phyloP scores from a whole-genome alignment of 2,113 vertebrate genomes.

The Pontoporia blainvillei region DNA sequence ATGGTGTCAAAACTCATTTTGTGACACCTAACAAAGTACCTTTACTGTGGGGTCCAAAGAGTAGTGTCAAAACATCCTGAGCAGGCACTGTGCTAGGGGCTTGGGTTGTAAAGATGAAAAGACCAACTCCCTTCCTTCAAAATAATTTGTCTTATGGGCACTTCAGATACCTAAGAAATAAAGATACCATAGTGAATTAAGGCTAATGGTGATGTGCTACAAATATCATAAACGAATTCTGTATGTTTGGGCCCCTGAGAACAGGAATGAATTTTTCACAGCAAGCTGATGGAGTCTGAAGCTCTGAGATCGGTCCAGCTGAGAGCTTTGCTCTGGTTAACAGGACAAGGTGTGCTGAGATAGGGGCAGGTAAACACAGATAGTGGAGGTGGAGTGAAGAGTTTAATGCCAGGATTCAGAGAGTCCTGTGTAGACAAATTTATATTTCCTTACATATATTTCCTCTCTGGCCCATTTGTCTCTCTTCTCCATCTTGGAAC shows the following conservation, averaged over 20 bases:
- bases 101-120: not conserved
- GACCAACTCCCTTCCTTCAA: not conserved
- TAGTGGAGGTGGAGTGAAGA: not conserved
- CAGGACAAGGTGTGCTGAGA: not conserved
- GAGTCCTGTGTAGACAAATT: not conserved
- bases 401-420: not conserved
- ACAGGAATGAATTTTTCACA: not conserved
- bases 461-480: not conserved
- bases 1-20: not conserved
- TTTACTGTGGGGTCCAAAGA: not conserved
- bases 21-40: not conserved
- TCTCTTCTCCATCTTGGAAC: not conserved
- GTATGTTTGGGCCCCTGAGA: not conserved
- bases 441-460: not conserved
- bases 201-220: not conserved
- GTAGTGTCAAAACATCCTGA: not conserved
- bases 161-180: not conserved
- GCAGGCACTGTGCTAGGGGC: not conserved
- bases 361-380: not conserved
- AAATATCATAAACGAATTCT: not conserved
- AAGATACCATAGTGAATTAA: not conserved
- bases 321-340: not conserved
- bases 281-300: not conserved
- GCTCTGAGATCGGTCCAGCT: not conserved
- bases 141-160: not conserved